Evolutionary conservation across 2,797 vertebrate genomes (phyloP).

Genomic region (Oreochromis grahami): DNA sequence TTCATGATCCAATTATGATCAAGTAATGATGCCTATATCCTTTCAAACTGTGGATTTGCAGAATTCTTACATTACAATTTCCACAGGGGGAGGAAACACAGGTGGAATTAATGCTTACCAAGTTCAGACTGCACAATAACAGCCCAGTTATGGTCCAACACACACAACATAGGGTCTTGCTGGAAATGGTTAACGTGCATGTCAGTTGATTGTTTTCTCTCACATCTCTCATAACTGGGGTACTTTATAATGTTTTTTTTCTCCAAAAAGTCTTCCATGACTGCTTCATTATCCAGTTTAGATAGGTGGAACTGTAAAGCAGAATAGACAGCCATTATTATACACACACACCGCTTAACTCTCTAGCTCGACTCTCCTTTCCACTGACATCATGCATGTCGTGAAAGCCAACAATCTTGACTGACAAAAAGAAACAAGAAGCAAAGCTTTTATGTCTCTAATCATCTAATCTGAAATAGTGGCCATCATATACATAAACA

Average conservation of each 20-base stretch:
- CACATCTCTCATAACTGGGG: not conserved
- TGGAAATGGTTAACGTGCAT: not conserved
- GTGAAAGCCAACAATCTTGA: not conserved
- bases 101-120: not conserved
- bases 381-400: not conserved
- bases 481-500: not conserved
- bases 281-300: not conserved
- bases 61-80: not conserved
- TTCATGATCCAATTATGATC: not conserved
- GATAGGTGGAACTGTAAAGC: not conserved
- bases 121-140: not conserved
- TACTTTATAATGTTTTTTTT: too few relatives aligned
- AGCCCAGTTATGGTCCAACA: not conserved
- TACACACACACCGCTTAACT: not conserved
- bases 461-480: not conserved
- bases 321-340: not conserved
- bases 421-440: not conserved
- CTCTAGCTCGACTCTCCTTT: not conserved
- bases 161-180: not conserved
- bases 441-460: not conserved
- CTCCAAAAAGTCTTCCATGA: not conserved
- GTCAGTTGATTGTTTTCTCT: not conserved
- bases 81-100: not conserved
- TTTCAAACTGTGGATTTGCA: not conserved
- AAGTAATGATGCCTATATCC: not conserved